phyloP scores from a whole-genome alignment of 2,797 vertebrate genomes.

The Syncerus caffer region DNA sequence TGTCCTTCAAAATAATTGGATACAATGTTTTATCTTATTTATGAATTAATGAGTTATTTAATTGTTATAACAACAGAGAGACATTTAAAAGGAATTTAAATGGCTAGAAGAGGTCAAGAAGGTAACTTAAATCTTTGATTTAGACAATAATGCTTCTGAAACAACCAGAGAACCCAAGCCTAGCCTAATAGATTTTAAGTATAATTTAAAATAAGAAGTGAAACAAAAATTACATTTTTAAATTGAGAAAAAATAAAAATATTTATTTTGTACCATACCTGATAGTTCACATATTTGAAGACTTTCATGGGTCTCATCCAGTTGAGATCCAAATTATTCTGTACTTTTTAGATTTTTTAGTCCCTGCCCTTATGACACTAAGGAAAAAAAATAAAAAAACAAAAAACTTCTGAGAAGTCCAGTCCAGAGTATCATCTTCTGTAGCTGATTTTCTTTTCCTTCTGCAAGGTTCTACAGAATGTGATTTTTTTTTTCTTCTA shows the following conservation, averaged over 20 bases:
- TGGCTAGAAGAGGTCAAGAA: not conserved
- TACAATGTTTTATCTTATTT: not conserved
- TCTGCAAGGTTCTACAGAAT: not conserved
- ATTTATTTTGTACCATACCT: not conserved
- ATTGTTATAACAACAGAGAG: not conserved
- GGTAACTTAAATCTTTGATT: not conserved
- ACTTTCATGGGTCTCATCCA: not conserved
- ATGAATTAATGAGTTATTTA: not conserved
- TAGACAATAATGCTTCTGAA: not conserved
- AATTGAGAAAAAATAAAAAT: not conserved
- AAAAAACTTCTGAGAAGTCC: not conserved
- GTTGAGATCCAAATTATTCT: not conserved
- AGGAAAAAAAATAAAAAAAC: not conserved
- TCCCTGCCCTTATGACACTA: not conserved
- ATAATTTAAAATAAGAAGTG: not conserved
- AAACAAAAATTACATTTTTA: not conserved
- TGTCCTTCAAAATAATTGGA: not conserved
- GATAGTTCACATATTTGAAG: not conserved
- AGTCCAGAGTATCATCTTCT: not conserved
- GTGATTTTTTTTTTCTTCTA: not conserved
- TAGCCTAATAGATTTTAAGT: not conserved
- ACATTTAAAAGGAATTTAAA: not conserved
- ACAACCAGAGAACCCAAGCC: not conserved
- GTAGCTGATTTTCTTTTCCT: not conserved
- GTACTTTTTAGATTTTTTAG: not conserved